Evolutionary conservation across 1,140 invertebrate genomes (phyloP).

Genomic region (Acromyrmex echinatior): DNA sequence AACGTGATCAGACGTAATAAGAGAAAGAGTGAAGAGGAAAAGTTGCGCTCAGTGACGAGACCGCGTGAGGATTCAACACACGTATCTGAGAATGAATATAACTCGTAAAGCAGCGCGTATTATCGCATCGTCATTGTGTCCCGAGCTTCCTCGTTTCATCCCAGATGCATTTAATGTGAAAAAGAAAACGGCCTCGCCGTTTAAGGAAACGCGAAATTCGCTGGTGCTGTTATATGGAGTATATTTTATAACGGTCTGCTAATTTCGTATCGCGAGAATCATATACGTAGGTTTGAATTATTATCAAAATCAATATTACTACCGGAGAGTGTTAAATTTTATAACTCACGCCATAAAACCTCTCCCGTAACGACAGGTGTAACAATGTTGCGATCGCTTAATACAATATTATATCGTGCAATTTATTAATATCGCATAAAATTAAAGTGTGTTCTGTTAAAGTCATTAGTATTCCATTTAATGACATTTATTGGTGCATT

Average conservation of each 20-base stretch:
- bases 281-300: background rate
- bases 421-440: slow-evolving; percentile 35
- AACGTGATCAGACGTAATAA: background rate
- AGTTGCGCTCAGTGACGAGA: slow-evolving; percentile 38
- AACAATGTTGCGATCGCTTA: background rate
- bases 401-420: background rate
- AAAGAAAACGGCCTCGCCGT: slow-evolving; percentile 33
- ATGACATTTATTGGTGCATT: slow-evolving; percentile 17
- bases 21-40: background rate
- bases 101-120: slow-evolving; percentile 63
- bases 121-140: slow-evolving; percentile 70
- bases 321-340: slow-evolving; percentile 31
- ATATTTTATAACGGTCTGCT: slow-evolving; percentile 9
- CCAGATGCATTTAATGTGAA: slow-evolving; percentile 25
- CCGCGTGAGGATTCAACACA: slow-evolving; percentile 56
- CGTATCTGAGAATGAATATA: slow-evolving; percentile 63
- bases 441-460: slow-evolving; percentile 35
- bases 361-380: background rate
- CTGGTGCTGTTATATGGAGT: background rate
- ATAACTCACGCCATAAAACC: background rate
- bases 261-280: slow-evolving; percentile 19
- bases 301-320: slow-evolving; percentile 29
- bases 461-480: background rate
- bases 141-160: slow-evolving; percentile 62
- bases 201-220: slow-evolving; percentile 60